A percentile compares a stretch with the other conserved stretches of the same genome.
Conservation (phyloP, 2,888 invertebrate species). For the Spilarctia lutea region DNA sequence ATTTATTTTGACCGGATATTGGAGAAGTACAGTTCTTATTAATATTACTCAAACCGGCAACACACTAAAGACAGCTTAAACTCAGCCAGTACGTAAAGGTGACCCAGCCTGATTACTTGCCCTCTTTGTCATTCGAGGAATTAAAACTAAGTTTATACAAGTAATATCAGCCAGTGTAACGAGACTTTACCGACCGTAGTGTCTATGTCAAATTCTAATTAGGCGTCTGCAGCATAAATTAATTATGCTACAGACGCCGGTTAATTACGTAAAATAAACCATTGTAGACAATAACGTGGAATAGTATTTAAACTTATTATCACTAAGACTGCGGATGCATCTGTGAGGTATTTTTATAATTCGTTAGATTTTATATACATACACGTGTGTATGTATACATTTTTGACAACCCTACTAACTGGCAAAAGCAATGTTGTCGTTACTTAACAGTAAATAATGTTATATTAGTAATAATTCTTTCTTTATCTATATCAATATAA, state of each 20-base stretch:
- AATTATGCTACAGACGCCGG: too few species aligned
- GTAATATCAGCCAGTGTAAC: background rate
- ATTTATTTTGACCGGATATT: background rate
- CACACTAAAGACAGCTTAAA: background rate
- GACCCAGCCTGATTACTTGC: too few species aligned
- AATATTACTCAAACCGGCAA: too few species aligned
- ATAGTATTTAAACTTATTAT: too few species aligned
- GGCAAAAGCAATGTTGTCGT: background rate
- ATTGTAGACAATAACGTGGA: background rate
- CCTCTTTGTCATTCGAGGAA: background rate
- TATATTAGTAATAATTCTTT: background rate
- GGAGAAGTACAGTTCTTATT: too few species aligned
- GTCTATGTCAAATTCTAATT: constrained; percentile 10
- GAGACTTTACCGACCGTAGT: background rate
- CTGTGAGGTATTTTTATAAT: background rate
- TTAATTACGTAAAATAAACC: constrained; percentile 4
- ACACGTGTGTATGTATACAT: background rate
- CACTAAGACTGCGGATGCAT: background rate
- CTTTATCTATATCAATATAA: background rate
- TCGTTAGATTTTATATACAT: background rate
- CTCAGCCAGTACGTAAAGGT: background rate
- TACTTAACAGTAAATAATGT: background rate
- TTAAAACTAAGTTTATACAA: background rate
- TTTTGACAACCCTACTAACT: background rate
- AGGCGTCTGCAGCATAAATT: constrained; percentile 10